Evolutionary conservation across 2,113 vertebrate genomes (phyloP).

Genomic region (Semicossyphus pulcher): DNA sequence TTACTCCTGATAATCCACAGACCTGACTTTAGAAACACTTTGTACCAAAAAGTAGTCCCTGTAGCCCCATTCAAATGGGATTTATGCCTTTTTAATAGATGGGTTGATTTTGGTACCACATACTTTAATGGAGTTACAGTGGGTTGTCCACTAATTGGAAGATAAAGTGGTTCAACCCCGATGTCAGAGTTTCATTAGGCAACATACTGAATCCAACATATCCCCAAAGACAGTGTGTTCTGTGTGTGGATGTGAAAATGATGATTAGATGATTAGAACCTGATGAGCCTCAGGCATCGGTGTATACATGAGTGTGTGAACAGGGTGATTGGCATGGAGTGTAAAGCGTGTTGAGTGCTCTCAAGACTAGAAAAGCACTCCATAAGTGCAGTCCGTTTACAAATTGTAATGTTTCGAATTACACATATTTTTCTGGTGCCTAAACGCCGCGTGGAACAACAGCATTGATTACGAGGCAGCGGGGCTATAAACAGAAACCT

Average conservation of each 20-base stretch:
- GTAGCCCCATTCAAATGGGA: not conserved
- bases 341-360: not conserved
- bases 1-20: constrained; percentile 10
- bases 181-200: too few relatives aligned
- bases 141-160: too few relatives aligned
- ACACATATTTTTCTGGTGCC: not conserved
- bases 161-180: too few relatives aligned
- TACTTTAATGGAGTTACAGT: too few relatives aligned
- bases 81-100: not conserved
- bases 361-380: not conserved
- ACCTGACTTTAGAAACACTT: not conserved
- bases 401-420: too few relatives aligned
- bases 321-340: not conserved
- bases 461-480: not conserved
- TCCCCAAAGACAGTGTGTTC: not conserved
- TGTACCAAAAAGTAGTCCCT: constrained; percentile 3
- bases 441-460: not conserved
- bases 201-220: too few relatives aligned
- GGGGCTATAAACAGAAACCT: not conserved
- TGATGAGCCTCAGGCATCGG: not conserved
- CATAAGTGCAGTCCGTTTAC: not conserved
- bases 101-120: too few relatives aligned
- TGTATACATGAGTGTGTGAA: not conserved
- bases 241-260: not conserved
- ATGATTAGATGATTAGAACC: not conserved